phyloP scores from a whole-genome alignment of 2,888 invertebrate genomes.

The Strigamia transsilvanica region DNA sequence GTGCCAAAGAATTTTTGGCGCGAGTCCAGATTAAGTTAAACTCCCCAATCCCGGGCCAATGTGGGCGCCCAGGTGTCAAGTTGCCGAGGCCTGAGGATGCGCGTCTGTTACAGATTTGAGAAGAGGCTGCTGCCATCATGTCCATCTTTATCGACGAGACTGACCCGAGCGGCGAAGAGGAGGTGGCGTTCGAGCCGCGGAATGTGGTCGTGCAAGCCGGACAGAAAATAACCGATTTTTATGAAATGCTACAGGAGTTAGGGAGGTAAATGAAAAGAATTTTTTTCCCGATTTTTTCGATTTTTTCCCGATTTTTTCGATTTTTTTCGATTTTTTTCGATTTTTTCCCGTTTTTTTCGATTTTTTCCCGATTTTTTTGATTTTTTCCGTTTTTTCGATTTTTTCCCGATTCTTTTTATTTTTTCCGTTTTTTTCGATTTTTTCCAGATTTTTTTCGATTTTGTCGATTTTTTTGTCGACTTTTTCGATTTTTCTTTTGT shows the following conservation, averaged over 20 bases:
- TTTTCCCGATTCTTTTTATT: too few relatives aligned
- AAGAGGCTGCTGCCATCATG: conserved; percentile 41
- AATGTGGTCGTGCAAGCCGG: conserved; percentile 85
- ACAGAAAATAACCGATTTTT: conserved; percentile 85
- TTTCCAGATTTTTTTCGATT: background rate
- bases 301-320: too few relatives aligned
- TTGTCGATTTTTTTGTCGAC: too few relatives aligned
- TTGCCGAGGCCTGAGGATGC: conserved; percentile 17
- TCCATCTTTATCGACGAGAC: conserved; percentile 45
- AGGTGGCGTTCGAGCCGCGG: conserved; percentile 86
- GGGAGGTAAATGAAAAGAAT: conserved; percentile 77
- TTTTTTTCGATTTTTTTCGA: too few relatives aligned
- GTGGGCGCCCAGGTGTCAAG: conserved; percentile 31
- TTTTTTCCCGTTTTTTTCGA: too few relatives aligned
- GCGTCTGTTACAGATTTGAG: conserved; percentile 34
- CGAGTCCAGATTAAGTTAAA: background rate
- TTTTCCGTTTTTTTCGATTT: background rate
- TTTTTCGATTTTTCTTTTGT: background rate
- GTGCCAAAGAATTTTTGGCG: conserved; percentile 25
- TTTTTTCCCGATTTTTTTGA: too few relatives aligned
- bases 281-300: background rate
- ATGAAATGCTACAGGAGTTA: conserved; percentile 87
- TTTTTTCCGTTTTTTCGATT: too few relatives aligned
- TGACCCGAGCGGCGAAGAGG: conserved; percentile 62
- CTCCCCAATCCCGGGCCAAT: conserved; percentile 16